Evolutionary conservation across 2,888 invertebrate genomes (phyloP), one percentile per base, ranked within the genome.

Genomic region (Cosmia trapezina): DNA sequence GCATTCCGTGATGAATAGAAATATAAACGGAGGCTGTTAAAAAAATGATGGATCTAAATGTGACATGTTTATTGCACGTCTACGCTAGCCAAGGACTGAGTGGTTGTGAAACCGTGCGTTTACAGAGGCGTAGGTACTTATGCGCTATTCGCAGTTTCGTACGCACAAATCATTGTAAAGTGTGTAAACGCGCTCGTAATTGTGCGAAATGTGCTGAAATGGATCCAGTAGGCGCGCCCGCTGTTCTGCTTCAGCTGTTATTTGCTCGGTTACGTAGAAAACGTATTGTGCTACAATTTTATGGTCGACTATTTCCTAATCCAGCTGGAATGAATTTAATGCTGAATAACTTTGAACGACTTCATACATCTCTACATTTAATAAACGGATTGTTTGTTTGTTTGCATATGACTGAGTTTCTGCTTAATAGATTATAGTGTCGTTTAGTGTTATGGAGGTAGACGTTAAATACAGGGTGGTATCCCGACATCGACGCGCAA

Each of bases 181-280:
- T 80, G 81, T 84, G 87, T 84, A 85, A 86, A 87, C 80, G 79
- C 72, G 74, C 62, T 80, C 88, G 86, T 87, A 81, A 87, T 84
- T 84, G 86, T 79, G 80, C 77, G 85, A 86, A 88, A 85, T 81
- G 76, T 77, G 78, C 83, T 81, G 82, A 81, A 84, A 86, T 77
- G 82, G 63, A 83, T 68, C 80, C 76, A 80, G 78, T 81, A 81
- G 86, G 87, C 77, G 85, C 86, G 82, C 80, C 80, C 63, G 41
- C 77, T 76, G 79, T 81, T 88, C 84, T 84, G 84, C 83, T 83
- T 83, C 84, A 79, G 73, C 64, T 79, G 76, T 76, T 84, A 82
- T 85, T 81, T 67, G 77, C 80, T 82, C 71, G 63, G 65, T 70
- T 81, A 78, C 67, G 37, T 73, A 76, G 63, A 73, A 85, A 75